These are phyloP conservation scores for Felis chaus DNA, from an alignment of 2,113 vertebrate genomes.

Conservation along the genomic window DNA sequence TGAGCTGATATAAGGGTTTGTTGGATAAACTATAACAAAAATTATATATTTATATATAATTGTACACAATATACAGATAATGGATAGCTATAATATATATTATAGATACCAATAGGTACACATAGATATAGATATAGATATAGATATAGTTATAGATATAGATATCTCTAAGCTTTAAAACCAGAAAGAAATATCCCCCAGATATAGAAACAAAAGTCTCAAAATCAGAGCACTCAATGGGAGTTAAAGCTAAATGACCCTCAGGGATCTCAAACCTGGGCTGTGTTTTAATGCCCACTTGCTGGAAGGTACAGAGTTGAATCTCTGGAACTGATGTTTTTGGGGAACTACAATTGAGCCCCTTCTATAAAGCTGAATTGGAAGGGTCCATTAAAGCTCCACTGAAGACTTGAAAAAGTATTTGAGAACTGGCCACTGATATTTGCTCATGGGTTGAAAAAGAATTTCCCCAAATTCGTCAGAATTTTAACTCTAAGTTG, in stretches of 20 bases:
- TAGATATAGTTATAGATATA: too few relatives aligned
- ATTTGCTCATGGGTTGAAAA: not conserved
- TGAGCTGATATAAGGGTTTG: not conserved
- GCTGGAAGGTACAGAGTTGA: not conserved
- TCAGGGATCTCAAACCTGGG: not conserved
- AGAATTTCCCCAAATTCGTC: not conserved
- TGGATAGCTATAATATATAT: not conserved
- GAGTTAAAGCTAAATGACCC: not conserved
- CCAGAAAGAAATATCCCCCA: not conserved
- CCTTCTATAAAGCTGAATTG: not conserved
- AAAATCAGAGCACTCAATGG: not conserved
- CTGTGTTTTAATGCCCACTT: not conserved
- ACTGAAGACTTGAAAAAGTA: not conserved
- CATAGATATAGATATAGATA: not conserved
- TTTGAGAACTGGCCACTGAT: not conserved
- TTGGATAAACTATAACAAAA: not conserved
- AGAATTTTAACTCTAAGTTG: not conserved
- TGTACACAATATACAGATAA: not conserved
- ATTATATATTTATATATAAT: not conserved
- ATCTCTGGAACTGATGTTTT: not conserved
- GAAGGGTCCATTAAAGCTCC: not conserved
- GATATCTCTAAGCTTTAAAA: not conserved
- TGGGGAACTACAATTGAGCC: not conserved
- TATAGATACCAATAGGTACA: not conserved
- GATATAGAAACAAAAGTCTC: not conserved